Evolutionary conservation across 2,888 invertebrate genomes (phyloP).

Genomic region (Cynaeus angustus): DNA sequence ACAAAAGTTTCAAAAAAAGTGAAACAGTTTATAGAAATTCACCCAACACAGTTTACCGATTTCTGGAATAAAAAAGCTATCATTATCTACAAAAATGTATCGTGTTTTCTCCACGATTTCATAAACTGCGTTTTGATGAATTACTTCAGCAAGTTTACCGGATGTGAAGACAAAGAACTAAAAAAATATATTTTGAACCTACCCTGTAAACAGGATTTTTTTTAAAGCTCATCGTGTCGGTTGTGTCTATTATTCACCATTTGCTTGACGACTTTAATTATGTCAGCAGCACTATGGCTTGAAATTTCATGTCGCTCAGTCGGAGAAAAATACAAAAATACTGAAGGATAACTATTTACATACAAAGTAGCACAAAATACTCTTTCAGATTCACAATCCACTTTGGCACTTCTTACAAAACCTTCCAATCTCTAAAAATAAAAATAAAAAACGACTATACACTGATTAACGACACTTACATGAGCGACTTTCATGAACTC

Average conservation of each 20-base stretch:
- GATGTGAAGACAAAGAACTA: too few relatives aligned
- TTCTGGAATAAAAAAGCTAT: too few relatives aligned
- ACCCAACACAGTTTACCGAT: too few relatives aligned
- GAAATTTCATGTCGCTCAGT: slow-evolving; percentile 62
- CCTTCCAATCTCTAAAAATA: slow-evolving; percentile 72
- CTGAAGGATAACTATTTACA: slow-evolving; percentile 76
- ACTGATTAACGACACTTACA: slow-evolving; percentile 68
- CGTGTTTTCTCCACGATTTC: too few relatives aligned
- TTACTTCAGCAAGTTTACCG: too few relatives aligned
- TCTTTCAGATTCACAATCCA: slow-evolving; percentile 78
- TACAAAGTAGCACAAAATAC: slow-evolving; percentile 73
- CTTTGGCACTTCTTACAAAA: slow-evolving; percentile 75
- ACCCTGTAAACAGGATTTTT: too few relatives aligned
- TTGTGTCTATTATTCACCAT: slow-evolving; percentile 52
- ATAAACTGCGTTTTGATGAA: too few relatives aligned
- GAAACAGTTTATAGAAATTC: too few relatives aligned
- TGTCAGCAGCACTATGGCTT: slow-evolving; percentile 53
- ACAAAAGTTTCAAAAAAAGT: too few relatives aligned
- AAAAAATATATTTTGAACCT: too few relatives aligned
- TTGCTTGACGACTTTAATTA: slow-evolving; percentile 55
- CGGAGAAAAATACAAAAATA: slow-evolving; percentile 72
- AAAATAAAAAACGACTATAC: slow-evolving; percentile 19
- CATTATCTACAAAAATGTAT: too few relatives aligned
- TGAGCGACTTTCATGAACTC: slow-evolving; percentile 79
- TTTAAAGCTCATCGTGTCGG: slow-evolving; percentile 59